These are phyloP conservation scores for Otis tarda DNA, from an alignment of 2,113 vertebrate species.

Conservation along the genomic window DNA sequence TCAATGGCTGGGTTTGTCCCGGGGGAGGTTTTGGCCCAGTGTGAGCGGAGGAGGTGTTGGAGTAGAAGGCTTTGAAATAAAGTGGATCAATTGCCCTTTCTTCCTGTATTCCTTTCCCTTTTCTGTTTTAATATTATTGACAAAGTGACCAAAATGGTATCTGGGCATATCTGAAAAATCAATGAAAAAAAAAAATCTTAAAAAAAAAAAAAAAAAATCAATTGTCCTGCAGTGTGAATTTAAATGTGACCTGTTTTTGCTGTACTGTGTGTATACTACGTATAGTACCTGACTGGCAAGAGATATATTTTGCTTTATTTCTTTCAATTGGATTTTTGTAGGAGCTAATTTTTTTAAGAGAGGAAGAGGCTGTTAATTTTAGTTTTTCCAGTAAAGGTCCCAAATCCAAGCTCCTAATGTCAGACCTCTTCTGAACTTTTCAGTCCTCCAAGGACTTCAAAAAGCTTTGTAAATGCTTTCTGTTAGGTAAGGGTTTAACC, in stretches of 20 bases:
- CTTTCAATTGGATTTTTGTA: neutral
- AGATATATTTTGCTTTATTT: neutral
- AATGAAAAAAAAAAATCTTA: slow-evolving; percentile 13
- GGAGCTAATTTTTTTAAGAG: neutral
- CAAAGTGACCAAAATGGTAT: neutral
- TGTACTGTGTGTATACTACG: neutral
- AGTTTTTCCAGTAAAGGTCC: neutral
- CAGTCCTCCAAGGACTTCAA: neutral
- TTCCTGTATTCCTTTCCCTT: slow-evolving; percentile 10
- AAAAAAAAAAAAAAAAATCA: neutral
- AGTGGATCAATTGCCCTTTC: neutral
- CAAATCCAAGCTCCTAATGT: neutral
- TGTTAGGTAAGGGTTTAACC: neutral
- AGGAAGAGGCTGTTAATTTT: neutral
- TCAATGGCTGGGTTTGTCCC: neutral
- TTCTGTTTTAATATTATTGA: neutral
- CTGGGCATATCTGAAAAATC: slow-evolving; percentile 1
- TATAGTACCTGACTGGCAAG: neutral
- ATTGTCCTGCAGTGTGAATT: neutral
- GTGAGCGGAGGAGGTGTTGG: neutral
- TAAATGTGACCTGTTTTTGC: neutral
- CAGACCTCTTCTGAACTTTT: neutral
- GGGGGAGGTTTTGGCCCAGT: neutral
- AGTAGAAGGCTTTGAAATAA: neutral
- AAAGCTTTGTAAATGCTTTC: neutral